Evolutionary conservation across 2,113 vertebrate species (phyloP), one percentile per base, ranked within the genome.

Genomic region (Phaethon lepturus): DNA sequence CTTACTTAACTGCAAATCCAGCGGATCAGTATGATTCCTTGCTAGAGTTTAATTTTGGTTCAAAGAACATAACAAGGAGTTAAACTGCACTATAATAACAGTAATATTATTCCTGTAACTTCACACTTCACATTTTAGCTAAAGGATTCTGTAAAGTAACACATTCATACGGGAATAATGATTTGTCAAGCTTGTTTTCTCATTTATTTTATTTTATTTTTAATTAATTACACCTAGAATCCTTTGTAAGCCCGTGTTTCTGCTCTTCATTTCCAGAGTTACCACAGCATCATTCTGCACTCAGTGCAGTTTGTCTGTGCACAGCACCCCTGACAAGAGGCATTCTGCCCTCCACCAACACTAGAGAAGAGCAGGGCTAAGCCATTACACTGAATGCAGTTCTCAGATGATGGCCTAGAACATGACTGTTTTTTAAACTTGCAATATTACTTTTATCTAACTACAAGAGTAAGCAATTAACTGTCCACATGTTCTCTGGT

Each of bases 361-460:
- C 22, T 7, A 56, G 8, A 38, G 7, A 5, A 62, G 42, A 31
- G 31, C 8, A 33, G 31, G 10, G 45, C 20, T 47, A 25, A 85
- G 44, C 9, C 44, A 19, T 5, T 33, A 25, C 31, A 20, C 29
- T 0, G 0, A 38, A 8, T 2, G 8, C n/a, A 49, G 52, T 4
- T 55, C 69, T 35, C 45, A 25, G n/a, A 13, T 25, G 17, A 42
- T 0, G 2, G 8, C 38, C 33, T n/a, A 68, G 10, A 50, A 31
- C 4, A 28, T 47, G 8, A 38, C 38, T 49, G 17, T 15, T 76
- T 80, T n/a, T 49, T 53, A 76, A 86, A 24, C 23, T 29, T 44
- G 42, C 6, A 29, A 12, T 26, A 71, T 53, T 47, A 22, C 18
- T 44, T 76, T 55, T 66, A 60, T 14, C 49, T 75, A 60, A 73